Conservation (phyloP, 2,113 vertebrate genomes). For the Callipepla squamata region DNA sequence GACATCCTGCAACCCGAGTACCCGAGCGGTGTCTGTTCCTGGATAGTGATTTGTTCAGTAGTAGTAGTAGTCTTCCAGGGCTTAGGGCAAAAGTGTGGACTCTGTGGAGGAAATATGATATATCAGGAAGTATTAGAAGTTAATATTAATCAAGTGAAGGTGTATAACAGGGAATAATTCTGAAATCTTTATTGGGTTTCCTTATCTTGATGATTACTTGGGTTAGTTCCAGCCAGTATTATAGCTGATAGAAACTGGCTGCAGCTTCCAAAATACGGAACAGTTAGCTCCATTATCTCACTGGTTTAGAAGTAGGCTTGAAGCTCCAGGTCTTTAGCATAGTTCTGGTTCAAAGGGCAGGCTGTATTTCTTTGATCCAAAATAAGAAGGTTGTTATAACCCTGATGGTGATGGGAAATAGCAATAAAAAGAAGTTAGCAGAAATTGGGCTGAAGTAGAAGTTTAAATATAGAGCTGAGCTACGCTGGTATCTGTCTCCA, state of each 20-base stretch:
- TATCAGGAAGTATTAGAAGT: conserved; percentile 31
- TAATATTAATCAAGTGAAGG: conserved; percentile 10
- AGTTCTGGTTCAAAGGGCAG: conserved; percentile 41
- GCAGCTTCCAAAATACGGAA: conserved; percentile 12
- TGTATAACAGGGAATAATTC: conserved; percentile 44
- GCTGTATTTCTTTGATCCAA: conserved; percentile 26
- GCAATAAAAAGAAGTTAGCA: neutral
- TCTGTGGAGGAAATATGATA: neutral
- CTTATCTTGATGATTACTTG: conserved; percentile 35
- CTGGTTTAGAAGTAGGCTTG: conserved; percentile 19
- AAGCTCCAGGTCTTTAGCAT: neutral
- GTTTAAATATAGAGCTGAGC: neutral
- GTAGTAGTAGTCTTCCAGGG: neutral
- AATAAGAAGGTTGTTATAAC: conserved; percentile 1
- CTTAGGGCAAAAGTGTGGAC: neutral
- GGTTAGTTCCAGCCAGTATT: neutral
- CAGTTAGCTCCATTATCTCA: neutral
- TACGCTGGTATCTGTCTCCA: neutral
- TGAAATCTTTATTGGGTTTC: conserved; percentile 43
- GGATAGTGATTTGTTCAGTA: neutral
- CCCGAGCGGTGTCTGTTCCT: neutral
- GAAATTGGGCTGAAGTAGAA: neutral
- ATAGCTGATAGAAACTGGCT: neutral
- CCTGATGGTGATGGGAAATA: neutral
- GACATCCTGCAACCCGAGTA: neutral